These are phyloP conservation scores for Drosophila eugracilis DNA, from an alignment of 1,140 invertebrate species.

Conservation along the genomic window DNA sequence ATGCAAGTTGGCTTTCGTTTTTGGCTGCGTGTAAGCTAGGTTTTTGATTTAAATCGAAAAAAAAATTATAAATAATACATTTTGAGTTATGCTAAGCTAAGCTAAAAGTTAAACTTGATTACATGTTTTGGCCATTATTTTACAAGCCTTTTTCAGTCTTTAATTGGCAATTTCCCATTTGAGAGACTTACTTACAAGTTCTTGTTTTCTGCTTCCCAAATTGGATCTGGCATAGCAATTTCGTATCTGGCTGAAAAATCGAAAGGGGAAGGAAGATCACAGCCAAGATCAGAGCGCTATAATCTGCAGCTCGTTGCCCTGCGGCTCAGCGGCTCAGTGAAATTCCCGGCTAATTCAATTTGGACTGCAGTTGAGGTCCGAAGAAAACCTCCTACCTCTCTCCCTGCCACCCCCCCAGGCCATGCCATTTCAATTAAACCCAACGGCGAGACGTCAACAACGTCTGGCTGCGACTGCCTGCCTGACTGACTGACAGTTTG, in stretches of 20 bases:
- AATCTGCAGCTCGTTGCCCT: conserved; percentile 5
- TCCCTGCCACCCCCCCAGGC: background rate
- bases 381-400: background rate
- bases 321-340: background rate
- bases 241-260: background rate
- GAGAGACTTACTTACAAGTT: background rate
- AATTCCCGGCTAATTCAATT: conserved; percentile 24
- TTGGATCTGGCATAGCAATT: conserved; percentile 2
- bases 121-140: too few species aligned
- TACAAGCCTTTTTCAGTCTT: background rate
- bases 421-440: conserved; percentile 29
- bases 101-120: background rate
- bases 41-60: background rate
- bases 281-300: conserved; percentile 2
- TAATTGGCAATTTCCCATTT: background rate
- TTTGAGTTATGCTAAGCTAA: too few species aligned
- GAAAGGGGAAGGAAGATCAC: background rate
- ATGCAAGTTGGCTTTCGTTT: conserved; percentile 32
- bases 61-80: conserved; percentile 19
- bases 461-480: conserved; percentile 24
- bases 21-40: conserved; percentile 10
- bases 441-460: conserved; percentile 26
- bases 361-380: conserved; percentile 8
- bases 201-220: background rate
- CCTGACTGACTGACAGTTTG: conserved; percentile 51